Conservation (phyloP, 2,888 invertebrate genomes). For the Yponomeuta plumbellus region DNA sequence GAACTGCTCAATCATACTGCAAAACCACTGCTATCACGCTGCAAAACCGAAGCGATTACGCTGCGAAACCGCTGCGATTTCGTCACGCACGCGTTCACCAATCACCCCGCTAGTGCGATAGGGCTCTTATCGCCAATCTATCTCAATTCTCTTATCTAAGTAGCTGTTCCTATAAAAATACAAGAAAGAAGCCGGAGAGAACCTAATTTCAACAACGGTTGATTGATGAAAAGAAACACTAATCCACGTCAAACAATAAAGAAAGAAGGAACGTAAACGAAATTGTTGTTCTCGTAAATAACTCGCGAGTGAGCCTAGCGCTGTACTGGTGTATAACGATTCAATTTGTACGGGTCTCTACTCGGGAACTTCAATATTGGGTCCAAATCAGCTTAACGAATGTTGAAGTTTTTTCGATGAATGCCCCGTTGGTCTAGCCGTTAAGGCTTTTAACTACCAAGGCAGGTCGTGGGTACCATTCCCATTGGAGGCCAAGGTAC, state of each 20-base stretch:
- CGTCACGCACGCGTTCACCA: no score
- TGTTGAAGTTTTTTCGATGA: not conserved
- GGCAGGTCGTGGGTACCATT: no score
- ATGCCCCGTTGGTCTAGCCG: no score
- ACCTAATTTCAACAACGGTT: not conserved
- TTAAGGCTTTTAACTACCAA: no score
- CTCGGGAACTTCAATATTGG: not conserved
- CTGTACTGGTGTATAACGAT: not conserved
- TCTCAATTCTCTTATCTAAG: no score
- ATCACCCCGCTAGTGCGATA: no score
- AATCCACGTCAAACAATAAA: not conserved
- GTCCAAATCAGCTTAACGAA: not conserved
- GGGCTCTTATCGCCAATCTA: no score
- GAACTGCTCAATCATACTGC: no score
- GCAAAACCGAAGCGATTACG: no score
- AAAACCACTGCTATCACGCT: no score
- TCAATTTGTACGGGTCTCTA: not conserved
- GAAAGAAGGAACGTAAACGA: not conserved
- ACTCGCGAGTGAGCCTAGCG: not conserved
- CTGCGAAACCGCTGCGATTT: no score
- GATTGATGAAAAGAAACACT: not conserved
- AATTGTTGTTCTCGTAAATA: not conserved
- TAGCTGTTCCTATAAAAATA: not conserved
- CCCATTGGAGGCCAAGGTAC: no score
- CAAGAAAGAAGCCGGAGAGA: not conserved